These are phyloP conservation scores for Agapornis roseicollis DNA, from an alignment of 2,113 vertebrate species.

Conservation along the genomic window DNA sequence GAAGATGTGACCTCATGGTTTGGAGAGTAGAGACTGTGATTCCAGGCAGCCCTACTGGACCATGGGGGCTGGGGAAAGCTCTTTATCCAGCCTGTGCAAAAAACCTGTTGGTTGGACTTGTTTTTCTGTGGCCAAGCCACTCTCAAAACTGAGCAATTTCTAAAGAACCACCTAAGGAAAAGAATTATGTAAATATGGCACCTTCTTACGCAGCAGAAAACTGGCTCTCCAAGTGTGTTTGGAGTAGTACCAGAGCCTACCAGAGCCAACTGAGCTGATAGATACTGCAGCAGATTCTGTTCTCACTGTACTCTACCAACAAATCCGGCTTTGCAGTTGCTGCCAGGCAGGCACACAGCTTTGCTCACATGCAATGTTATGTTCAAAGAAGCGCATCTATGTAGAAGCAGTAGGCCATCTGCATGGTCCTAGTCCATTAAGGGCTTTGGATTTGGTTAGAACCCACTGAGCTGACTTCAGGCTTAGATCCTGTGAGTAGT, in stretches of 20 bases:
- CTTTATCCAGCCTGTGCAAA: not conserved
- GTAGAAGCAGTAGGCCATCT: not conserved
- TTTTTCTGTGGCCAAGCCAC: not conserved
- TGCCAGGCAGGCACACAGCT: not conserved
- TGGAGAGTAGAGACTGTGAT: not conserved
- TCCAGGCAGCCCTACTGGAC: not conserved
- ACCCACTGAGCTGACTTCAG: not conserved
- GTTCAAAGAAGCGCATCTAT: not conserved
- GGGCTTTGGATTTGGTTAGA: not conserved
- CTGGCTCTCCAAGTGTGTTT: not conserved
- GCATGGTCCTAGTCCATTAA: not conserved
- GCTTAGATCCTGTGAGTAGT: not conserved
- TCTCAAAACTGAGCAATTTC: not conserved
- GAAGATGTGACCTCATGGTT: not conserved
- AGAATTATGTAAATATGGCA: not conserved
- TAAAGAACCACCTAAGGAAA: not conserved
- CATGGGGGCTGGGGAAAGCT: accelerated
- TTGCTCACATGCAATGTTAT: accelerated
- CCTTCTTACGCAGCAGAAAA: slow-evolving; percentile 4
- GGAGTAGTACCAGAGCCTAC: not conserved
- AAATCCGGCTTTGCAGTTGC: not conserved
- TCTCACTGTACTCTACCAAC: not conserved
- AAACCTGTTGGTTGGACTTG: not conserved
- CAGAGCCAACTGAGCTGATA: not conserved
- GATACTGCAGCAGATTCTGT: not conserved